These are phyloP conservation scores for Tachyglossus aculeatus DNA, from an alignment of 2,797 vertebrate genomes.

Conservation along the genomic window DNA sequence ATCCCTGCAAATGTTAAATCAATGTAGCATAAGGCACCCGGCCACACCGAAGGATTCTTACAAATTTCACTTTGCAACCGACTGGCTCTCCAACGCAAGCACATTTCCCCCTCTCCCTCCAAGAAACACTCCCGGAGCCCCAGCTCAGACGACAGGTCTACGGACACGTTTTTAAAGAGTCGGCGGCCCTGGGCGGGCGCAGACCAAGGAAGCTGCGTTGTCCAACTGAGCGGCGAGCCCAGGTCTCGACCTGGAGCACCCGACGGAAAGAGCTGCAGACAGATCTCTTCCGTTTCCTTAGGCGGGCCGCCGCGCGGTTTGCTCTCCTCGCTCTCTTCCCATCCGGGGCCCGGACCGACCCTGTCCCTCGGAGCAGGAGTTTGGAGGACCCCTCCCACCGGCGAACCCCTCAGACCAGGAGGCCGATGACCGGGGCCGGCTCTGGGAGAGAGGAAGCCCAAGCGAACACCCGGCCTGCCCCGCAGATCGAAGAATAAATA, in stretches of 20 bases:
- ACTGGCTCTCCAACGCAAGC: slow-evolving; percentile 12
- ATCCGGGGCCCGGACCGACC: neutral
- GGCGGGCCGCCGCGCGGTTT: too few relatives aligned
- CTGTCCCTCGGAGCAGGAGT: neutral
- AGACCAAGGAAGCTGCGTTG: too few relatives aligned
- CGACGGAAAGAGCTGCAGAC: too few relatives aligned
- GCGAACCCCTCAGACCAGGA: slow-evolving; percentile 36
- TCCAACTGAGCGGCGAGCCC: too few relatives aligned
- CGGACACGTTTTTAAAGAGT: slow-evolving; percentile 10
- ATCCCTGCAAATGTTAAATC: slow-evolving; percentile 3
- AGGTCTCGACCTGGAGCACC: too few relatives aligned
- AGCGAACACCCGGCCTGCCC: too few relatives aligned
- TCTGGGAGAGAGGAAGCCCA: slow-evolving; percentile 32
- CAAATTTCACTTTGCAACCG: slow-evolving; percentile 15
- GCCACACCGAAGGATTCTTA: slow-evolving; percentile 17
- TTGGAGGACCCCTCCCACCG: neutral
- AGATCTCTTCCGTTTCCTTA: too few relatives aligned
- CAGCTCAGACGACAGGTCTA: neutral
- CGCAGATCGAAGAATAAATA: slow-evolving; percentile 40
- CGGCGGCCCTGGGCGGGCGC: too few relatives aligned
- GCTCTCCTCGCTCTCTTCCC: too few relatives aligned
- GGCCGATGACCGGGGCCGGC: slow-evolving; percentile 31
- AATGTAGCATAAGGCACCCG: neutral
- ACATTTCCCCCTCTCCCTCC: slow-evolving; percentile 3
- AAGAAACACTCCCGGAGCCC: neutral